These are phyloP conservation scores for Cancer borealis DNA, from an alignment of 2,888 invertebrate species.

Conservation along the genomic window DNA sequence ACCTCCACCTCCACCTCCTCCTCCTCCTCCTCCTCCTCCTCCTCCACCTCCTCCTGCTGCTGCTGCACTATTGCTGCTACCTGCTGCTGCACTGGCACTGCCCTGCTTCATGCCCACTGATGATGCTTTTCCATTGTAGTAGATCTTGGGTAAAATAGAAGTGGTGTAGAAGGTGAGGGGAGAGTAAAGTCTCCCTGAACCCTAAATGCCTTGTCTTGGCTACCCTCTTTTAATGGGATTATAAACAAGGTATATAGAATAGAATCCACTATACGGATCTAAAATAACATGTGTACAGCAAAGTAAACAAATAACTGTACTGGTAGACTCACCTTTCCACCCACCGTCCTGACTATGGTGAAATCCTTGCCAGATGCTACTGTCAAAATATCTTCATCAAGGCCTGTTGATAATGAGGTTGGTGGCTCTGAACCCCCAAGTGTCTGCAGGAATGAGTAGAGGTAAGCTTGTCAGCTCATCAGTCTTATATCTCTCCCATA, in stretches of 20 bases:
- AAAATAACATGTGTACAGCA: neutral
- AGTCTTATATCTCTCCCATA: neutral
- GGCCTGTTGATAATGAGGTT: slow-evolving; percentile 78
- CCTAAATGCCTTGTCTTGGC: too few relatives aligned
- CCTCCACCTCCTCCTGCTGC: slow-evolving; percentile 34
- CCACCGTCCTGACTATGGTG: slow-evolving; percentile 89
- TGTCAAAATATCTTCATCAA: slow-evolving; percentile 88
- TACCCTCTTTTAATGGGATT: too few relatives aligned
- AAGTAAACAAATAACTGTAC: slow-evolving; percentile 30
- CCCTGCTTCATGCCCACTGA: slow-evolving; percentile 89
- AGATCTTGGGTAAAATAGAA: slow-evolving; percentile 82
- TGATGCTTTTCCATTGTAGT: slow-evolving; percentile 92
- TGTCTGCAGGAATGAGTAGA: slow-evolving; percentile 50
- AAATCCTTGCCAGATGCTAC: slow-evolving; percentile 95
- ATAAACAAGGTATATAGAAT: neutral
- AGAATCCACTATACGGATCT: neutral
- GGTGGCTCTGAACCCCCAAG: slow-evolving; percentile 87
- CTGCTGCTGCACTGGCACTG: slow-evolving; percentile 55
- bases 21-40: slow-evolving; percentile 17
- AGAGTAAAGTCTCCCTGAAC: neutral
- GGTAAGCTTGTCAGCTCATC: neutral
- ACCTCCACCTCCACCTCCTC: slow-evolving; percentile 28
- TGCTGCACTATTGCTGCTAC: slow-evolving; percentile 30
- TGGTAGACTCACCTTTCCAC: slow-evolving; percentile 87
- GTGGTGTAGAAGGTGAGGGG: neutral